Percentiles rank a stretch among this genome's conserved stretches.
These are phyloP conservation scores for Mycetomoellerius zeteki DNA, from an alignment of 1,140 invertebrate species.

Conservation along the genomic window DNA sequence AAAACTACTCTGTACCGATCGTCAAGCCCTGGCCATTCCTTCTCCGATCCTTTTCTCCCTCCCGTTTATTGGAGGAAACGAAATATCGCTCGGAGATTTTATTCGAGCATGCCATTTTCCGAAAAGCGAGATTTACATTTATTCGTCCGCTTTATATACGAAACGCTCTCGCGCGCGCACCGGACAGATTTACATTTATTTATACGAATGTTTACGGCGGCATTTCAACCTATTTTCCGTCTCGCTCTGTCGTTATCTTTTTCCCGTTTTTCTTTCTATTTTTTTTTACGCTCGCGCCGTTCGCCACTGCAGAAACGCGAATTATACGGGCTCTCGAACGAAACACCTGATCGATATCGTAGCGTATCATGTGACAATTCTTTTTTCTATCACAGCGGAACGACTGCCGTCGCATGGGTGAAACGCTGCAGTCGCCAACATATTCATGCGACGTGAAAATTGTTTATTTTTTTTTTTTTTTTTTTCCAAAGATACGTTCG, in stretches of 20 bases:
- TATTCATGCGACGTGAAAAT: slow-evolving; percentile 39
- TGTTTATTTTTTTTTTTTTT: slow-evolving; percentile 39
- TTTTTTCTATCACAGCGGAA: slow-evolving; percentile 35
- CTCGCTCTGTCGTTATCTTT: slow-evolving; percentile 29
- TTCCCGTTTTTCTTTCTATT: slow-evolving; percentile 13
- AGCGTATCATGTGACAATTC: slow-evolving; percentile 52
- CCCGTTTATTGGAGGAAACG: not conserved
- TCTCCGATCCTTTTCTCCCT: too few species aligned
- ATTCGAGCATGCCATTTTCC: slow-evolving; percentile 36
- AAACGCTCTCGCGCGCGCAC: slow-evolving; percentile 28
- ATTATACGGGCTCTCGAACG: slow-evolving; percentile 61
- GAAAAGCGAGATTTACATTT: slow-evolving; percentile 53
- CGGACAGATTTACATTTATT: slow-evolving; percentile 64
- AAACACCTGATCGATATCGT: slow-evolving; percentile 57
- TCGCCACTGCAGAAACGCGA: slow-evolving; percentile 51
- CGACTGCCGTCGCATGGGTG: not conserved
- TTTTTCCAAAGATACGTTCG: slow-evolving; percentile 36
- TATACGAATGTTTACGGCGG: slow-evolving; percentile 56
- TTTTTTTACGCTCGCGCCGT: not conserved
- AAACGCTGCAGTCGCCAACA: slow-evolving; percentile 33
- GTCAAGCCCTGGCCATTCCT: not conserved
- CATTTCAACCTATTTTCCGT: slow-evolving; percentile 54
- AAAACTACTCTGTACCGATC: slow-evolving; percentile 23
- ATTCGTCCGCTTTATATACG: slow-evolving; percentile 47
- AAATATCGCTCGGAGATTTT: slow-evolving; percentile 58